These are phyloP conservation scores for Drosophila ironensis DNA, from an alignment of 1,140 invertebrate genomes.

Conservation along the genomic window DNA sequence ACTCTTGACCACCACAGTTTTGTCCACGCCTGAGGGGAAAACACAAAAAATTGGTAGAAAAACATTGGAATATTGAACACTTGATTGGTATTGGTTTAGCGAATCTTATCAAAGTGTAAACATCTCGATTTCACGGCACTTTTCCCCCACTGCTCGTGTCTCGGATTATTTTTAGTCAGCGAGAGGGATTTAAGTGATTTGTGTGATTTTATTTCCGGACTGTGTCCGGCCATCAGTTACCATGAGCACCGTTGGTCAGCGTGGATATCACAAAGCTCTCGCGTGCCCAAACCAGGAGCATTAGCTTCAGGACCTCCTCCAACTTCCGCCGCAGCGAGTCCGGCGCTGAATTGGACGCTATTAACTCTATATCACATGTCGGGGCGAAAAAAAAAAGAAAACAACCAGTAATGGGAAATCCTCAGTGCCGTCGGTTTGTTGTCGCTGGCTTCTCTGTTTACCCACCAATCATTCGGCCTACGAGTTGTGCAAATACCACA, in stretches of 20 bases:
- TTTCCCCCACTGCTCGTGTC: not conserved
- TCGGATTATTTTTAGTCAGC: conserved; percentile 12
- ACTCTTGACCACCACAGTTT: conserved; percentile 90
- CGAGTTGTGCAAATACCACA: conserved; percentile 51
- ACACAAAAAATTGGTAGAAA: conserved; percentile 62
- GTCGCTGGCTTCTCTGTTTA: conserved; percentile 40
- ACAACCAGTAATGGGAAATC: not conserved
- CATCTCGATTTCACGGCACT: not conserved
- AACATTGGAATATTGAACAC: too few species aligned
- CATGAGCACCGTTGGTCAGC: conserved; percentile 84
- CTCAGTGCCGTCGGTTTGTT: not conserved
- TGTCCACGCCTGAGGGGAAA: conserved; percentile 90
- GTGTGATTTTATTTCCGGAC: conserved; percentile 69
- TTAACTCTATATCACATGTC: conserved; percentile 71
- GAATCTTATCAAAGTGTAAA: too few species aligned
- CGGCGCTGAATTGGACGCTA: conserved; percentile 81
- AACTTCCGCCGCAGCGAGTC: conserved; percentile 86
- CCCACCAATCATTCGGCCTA: conserved; percentile 68
- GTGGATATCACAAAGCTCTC: conserved; percentile 87
- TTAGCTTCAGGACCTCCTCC: conserved; percentile 90
- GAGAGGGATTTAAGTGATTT: conserved; percentile 49
- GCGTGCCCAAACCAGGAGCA: conserved; percentile 91
- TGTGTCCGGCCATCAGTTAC: conserved; percentile 78
- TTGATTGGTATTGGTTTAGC: too few species aligned
- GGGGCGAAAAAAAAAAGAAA: conserved; percentile 2